Evolutionary conservation across 2,113 vertebrate genomes (phyloP).

Genomic region (Phylloscopus trochilus): DNA sequence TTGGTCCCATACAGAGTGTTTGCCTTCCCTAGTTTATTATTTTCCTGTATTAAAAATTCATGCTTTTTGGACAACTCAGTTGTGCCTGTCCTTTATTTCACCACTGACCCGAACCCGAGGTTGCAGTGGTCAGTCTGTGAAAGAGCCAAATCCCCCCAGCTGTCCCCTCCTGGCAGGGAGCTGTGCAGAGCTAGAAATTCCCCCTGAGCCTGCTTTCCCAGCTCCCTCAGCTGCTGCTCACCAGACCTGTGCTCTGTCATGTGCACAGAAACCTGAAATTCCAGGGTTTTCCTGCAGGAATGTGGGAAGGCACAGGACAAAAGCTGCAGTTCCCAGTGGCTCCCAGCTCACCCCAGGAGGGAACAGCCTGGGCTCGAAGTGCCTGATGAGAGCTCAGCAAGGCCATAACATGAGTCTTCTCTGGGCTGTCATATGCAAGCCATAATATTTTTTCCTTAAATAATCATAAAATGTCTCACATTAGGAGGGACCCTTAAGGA

Average conservation of each 20-base stretch:
- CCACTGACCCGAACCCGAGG: neutral
- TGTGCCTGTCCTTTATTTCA: neutral
- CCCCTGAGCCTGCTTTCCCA: neutral
- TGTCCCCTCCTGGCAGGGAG: neutral
- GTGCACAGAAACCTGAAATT: neutral
- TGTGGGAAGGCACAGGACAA: accelerated
- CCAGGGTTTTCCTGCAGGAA: neutral
- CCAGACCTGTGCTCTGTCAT: neutral
- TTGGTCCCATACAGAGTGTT: neutral
- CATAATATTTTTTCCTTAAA: neutral
- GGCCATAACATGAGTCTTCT: neutral
- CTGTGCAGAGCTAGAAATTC: neutral
- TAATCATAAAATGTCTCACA: neutral
- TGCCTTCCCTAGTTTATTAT: neutral
- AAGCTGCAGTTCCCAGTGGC: neutral
- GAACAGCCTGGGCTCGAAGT: neutral
- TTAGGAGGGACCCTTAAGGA: neutral
- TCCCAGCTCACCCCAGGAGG: neutral
- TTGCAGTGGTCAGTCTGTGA: too few species aligned
- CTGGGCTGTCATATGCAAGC: neutral
- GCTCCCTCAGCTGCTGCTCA: neutral
- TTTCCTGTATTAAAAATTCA: neutral
- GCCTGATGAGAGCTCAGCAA: neutral
- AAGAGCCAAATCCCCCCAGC: neutral
- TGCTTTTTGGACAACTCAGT: neutral